Percentiles rank a stretch among this genome's conserved stretches.
Conservation (phyloP, 2,113 vertebrate species). For the Nematolebias whitei region DNA sequence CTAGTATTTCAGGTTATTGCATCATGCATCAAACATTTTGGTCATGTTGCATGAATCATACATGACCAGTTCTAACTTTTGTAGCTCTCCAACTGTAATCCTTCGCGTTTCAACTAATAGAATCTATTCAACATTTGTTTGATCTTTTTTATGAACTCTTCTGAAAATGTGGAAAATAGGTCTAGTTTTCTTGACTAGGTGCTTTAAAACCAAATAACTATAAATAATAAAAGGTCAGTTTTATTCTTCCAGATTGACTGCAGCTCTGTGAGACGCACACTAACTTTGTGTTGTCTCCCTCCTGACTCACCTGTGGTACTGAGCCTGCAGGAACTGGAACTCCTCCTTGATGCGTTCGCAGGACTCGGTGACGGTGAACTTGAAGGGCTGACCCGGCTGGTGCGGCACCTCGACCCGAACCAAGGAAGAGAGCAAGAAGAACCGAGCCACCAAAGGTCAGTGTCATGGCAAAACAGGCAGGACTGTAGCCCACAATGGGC, state of each 20-base stretch:
- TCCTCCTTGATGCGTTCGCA: slow-evolving; percentile 96
- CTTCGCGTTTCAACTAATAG: background rate
- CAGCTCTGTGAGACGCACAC: background rate
- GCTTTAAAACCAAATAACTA: too few relatives aligned
- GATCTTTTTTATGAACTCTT: too few relatives aligned
- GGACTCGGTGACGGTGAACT: slow-evolving; percentile 94
- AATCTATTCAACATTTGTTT: too few relatives aligned
- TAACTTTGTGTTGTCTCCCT: too few relatives aligned
- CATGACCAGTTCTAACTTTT: background rate
- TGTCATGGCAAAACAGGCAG: slow-evolving; percentile 40
- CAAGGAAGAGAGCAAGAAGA: slow-evolving; percentile 50
- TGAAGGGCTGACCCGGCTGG: slow-evolving; percentile 94
- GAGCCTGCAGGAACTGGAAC: slow-evolving; percentile 94
- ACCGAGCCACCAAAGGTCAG: slow-evolving; percentile 63
- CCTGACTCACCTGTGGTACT: slow-evolving; percentile 90
- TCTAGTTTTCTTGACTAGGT: too few relatives aligned
- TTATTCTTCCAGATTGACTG: background rate
- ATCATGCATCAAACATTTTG: slow-evolving; percentile 26
- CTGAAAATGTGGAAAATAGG: too few relatives aligned
- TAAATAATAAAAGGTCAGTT: too few relatives aligned
- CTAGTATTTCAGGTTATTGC: slow-evolving; percentile 42
- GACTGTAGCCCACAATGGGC: slow-evolving; percentile 61
- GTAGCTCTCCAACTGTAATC: background rate
- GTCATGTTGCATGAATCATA: slow-evolving; percentile 31
- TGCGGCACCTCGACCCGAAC: slow-evolving; percentile 83